A percentile compares a stretch with the other conserved stretches of the same genome.
These are phyloP conservation scores for Mormyrus iriodes DNA, from an alignment of 2,113 vertebrate genomes.

Conservation along the genomic window DNA sequence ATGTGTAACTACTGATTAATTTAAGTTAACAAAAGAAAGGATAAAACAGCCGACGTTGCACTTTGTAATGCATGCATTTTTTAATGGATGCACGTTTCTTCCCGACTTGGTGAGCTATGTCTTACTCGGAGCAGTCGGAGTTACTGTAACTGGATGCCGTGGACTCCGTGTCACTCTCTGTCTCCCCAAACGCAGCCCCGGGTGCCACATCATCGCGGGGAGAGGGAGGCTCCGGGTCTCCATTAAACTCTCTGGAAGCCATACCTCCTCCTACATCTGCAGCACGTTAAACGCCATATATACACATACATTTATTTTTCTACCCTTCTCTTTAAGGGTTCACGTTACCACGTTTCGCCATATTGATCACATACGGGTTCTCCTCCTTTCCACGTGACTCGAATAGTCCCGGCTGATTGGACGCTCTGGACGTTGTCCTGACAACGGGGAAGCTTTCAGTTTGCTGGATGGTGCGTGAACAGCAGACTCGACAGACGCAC, in stretches of 20 bases:
- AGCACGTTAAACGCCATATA: too few relatives aligned
- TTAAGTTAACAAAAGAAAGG: neutral
- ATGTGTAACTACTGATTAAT: neutral
- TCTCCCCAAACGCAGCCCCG: constrained; percentile 4
- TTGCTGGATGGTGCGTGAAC: constrained; percentile 1
- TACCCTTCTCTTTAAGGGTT: neutral
- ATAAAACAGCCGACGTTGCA: neutral
- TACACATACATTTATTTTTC: neutral
- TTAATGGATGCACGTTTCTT: neutral
- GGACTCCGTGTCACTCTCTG: constrained; percentile 36
- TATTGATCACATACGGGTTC: constrained; percentile 39
- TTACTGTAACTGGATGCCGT: constrained; percentile 41
- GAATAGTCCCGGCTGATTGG: constrained; percentile 40
- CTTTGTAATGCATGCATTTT: neutral
- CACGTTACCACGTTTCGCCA: constrained; percentile 33
- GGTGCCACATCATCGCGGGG: neutral
- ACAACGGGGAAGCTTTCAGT: constrained; percentile 52
- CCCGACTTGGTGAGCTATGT: neutral
- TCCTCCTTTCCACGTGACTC: constrained; percentile 40
- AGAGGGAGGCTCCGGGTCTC: neutral
- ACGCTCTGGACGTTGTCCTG: constrained; percentile 41
- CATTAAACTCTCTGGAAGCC: constrained; percentile 17
- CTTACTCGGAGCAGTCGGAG: constrained; percentile 58
- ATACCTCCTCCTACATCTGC: constrained; percentile 20
- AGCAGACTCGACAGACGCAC: neutral